phyloP scores from a whole-genome alignment of 2,113 vertebrate genomes.

The Coptodon bakossiorum region DNA sequence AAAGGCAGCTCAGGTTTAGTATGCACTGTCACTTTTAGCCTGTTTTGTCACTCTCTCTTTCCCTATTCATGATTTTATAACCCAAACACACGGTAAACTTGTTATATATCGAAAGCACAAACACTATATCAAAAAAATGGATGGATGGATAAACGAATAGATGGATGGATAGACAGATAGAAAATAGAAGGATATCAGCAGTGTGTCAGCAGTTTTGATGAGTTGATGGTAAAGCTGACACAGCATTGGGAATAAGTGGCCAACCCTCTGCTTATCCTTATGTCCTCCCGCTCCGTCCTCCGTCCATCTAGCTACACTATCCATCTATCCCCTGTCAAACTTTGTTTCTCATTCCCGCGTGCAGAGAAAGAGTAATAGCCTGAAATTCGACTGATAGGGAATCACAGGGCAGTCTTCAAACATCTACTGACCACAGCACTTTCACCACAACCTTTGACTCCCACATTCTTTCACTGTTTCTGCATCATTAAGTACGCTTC shows the following conservation, averaged over 20 bases:
- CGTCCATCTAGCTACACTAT: slow-evolving; percentile 8
- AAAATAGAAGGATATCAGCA: slow-evolving; percentile 38
- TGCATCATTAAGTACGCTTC: not conserved
- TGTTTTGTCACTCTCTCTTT: not conserved
- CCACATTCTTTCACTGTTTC: not conserved
- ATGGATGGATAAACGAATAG: not conserved
- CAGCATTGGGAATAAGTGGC: slow-evolving; percentile 48
- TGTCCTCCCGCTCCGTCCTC: not conserved
- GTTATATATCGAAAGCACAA: not conserved
- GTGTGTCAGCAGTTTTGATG: slow-evolving; percentile 54
- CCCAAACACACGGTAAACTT: not conserved
- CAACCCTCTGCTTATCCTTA: slow-evolving; percentile 27
- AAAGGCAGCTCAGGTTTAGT: not conserved
- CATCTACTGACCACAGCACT: not conserved
- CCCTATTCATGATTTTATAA: not conserved
- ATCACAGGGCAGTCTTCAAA: not conserved
- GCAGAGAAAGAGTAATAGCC: not conserved
- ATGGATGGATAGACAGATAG: not conserved
- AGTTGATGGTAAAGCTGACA: slow-evolving; percentile 54
- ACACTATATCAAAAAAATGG: not conserved
- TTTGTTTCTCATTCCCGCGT: not conserved
- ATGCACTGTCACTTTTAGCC: slow-evolving; percentile 15
- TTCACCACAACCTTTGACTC: not conserved
- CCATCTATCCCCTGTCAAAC: slow-evolving; percentile 28
- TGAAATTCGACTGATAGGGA: not conserved